Percentiles rank a stretch among this genome's conserved stretches.
These are phyloP conservation scores for Zaprionus nigranus DNA, from an alignment of 1,140 invertebrate genomes.

Conservation along the genomic window DNA sequence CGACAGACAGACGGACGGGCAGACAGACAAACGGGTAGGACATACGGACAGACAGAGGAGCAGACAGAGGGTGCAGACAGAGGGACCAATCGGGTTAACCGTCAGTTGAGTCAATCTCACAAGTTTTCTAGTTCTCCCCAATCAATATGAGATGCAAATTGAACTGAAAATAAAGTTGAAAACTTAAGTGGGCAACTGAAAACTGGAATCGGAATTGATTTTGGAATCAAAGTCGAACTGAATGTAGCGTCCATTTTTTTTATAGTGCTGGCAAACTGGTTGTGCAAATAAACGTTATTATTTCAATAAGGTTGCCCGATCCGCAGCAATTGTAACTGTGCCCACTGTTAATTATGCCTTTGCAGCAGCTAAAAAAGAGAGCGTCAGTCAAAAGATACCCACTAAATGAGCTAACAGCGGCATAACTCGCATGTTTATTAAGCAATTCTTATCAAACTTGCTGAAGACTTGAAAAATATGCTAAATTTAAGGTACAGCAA, in stretches of 20 bases:
- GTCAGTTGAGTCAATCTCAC: background rate
- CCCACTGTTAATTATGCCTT: slow-evolving; percentile 70
- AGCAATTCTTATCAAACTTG: background rate
- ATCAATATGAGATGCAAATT: slow-evolving; percentile 70
- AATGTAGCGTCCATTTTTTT: background rate
- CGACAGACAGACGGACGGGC: background rate
- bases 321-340: slow-evolving; percentile 52
- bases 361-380: slow-evolving; percentile 25
- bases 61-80: background rate
- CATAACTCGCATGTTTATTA: background rate
- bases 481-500: accelerated
- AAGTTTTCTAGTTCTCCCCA: slow-evolving; percentile 31
- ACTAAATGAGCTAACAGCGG: background rate
- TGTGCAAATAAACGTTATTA: slow-evolving; percentile 75
- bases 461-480: background rate
- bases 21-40: too few relatives aligned
- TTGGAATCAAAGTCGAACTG: slow-evolving; percentile 24
- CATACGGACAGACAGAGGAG: background rate
- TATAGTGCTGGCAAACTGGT: slow-evolving; percentile 42
- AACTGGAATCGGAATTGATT: slow-evolving; percentile 26
- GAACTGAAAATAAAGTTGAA: slow-evolving; percentile 50
- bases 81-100: background rate
- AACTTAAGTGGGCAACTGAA: slow-evolving; percentile 32
- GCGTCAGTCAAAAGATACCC: slow-evolving; percentile 3
- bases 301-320: slow-evolving; percentile 59